A percentile compares a stretch with the other conserved stretches of the same genome.
phyloP scores from a whole-genome alignment of 2,797 vertebrate species.

The Halcyon chelicuti region DNA sequence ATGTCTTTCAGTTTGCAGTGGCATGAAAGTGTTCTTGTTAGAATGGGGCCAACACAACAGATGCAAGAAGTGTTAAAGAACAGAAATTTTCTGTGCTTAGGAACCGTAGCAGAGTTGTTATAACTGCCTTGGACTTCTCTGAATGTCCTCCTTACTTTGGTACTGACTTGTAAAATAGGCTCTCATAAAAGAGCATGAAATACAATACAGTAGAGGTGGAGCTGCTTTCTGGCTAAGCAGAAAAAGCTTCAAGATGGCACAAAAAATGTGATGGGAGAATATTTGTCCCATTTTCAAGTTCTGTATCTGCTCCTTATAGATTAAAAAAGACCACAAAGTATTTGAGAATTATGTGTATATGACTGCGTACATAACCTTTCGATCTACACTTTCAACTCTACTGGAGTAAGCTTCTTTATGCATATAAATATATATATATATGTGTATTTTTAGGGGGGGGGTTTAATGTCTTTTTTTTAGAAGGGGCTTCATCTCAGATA shows the following conservation, averaged over 20 bases:
- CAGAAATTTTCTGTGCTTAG: neutral
- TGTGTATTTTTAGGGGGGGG: neutral
- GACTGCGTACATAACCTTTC: neutral
- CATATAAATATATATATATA: accelerated
- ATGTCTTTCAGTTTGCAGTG: neutral
- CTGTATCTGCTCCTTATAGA: neutral
- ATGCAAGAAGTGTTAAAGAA: neutral
- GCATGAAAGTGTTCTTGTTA: neutral
- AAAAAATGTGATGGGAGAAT: neutral
- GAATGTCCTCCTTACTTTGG: neutral
- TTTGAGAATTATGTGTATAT: neutral
- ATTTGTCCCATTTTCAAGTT: neutral
- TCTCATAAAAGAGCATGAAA: neutral
- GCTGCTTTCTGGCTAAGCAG: neutral
- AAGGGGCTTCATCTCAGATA: neutral
- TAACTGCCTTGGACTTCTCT: neutral
- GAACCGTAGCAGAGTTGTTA: neutral
- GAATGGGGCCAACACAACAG: accelerated
- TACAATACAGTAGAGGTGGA: neutral
- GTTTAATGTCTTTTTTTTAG: neutral
- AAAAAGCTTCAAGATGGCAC: neutral
- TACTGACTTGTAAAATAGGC: neutral
- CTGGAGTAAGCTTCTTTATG: neutral
- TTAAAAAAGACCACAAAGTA: neutral
- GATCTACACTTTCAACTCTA: neutral